These are phyloP conservation scores for Sisyra terminalis DNA, from an alignment of 2,888 invertebrate genomes.

Conservation along the genomic window DNA sequence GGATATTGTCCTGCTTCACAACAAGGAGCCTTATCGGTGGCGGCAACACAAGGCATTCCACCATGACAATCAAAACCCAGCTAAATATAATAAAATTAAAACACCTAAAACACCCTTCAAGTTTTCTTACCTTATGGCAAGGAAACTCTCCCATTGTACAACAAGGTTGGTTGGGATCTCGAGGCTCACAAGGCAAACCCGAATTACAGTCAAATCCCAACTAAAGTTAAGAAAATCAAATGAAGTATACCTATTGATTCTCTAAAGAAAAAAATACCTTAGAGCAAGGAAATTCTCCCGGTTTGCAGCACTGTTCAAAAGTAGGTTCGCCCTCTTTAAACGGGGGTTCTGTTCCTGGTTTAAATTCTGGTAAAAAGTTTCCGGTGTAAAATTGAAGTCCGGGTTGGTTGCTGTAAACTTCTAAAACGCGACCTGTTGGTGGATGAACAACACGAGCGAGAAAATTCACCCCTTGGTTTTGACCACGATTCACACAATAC, in stretches of 20 bases:
- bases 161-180: background rate
- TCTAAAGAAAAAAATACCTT: background rate
- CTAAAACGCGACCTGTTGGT: slow-evolving; percentile 51
- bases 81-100: background rate
- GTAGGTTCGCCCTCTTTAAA: background rate
- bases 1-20: slow-evolving; percentile 1
- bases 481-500: slow-evolving; percentile 53
- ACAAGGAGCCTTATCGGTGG: slow-evolving; percentile 1
- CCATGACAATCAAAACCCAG: slow-evolving; percentile 1
- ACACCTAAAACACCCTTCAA: background rate
- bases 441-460: slow-evolving; percentile 52
- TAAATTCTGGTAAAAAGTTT: slow-evolving; percentile 47
- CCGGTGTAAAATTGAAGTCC: slow-evolving; percentile 84
- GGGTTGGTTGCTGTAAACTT: slow-evolving; percentile 73
- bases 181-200: slow-evolving; percentile 1
- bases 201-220: slow-evolving; percentile 1
- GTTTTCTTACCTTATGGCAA: background rate
- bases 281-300: background rate
- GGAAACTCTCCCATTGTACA: background rate
- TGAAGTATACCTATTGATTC: background rate
- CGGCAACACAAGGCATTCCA: background rate
- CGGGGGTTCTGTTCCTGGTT: background rate
- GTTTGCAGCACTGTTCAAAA: background rate
- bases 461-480: slow-evolving; percentile 35
- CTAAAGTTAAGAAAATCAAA: background rate